These are phyloP conservation scores for Drosophila obscura DNA, from an alignment of 1,140 invertebrate genomes.

Conservation along the genomic window DNA sequence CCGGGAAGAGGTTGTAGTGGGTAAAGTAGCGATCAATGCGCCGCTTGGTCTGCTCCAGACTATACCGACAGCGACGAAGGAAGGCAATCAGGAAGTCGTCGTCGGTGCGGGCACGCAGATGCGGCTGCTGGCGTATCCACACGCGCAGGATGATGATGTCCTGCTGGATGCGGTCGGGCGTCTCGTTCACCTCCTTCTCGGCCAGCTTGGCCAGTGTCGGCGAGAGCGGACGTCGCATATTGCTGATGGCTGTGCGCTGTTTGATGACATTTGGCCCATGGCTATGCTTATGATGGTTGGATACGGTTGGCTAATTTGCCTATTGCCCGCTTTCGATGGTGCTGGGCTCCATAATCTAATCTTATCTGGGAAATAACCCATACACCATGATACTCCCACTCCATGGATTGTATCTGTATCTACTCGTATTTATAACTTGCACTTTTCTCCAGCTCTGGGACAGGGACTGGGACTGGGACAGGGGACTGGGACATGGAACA, in stretches of 20 bases:
- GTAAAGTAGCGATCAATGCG: constrained; percentile 88
- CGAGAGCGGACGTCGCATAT: constrained; percentile 82
- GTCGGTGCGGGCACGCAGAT: constrained; percentile 85
- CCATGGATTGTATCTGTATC: constrained; percentile 29
- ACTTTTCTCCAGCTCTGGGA: constrained; percentile 31
- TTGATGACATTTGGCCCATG: constrained; percentile 45
- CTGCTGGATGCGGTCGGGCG: constrained; percentile 85
- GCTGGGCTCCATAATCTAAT: constrained; percentile 39
- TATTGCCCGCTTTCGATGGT: constrained; percentile 47
- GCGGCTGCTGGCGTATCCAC: constrained; percentile 88
- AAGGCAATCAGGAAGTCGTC: constrained; percentile 87
- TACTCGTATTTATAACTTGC: constrained; percentile 47
- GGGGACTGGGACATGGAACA: neutral
- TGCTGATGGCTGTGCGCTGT: constrained; percentile 45
- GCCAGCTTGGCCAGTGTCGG: constrained; percentile 84
- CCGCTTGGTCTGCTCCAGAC: constrained; percentile 87
- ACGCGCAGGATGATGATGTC: constrained; percentile 86
- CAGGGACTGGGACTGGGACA: neutral
- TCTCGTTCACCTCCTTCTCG: constrained; percentile 86
- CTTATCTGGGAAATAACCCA: constrained; percentile 47
- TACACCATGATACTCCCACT: constrained; percentile 20
- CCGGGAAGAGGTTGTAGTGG: constrained; percentile 85
- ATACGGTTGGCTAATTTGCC: constrained; percentile 46
- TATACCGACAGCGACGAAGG: constrained; percentile 88
- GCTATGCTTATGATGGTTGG: constrained; percentile 8